Evolutionary conservation across 1,140 invertebrate species (phyloP), one percentile per base, ranked within the genome.

Genomic region (Caenorhabditis tropicalis): DNA sequence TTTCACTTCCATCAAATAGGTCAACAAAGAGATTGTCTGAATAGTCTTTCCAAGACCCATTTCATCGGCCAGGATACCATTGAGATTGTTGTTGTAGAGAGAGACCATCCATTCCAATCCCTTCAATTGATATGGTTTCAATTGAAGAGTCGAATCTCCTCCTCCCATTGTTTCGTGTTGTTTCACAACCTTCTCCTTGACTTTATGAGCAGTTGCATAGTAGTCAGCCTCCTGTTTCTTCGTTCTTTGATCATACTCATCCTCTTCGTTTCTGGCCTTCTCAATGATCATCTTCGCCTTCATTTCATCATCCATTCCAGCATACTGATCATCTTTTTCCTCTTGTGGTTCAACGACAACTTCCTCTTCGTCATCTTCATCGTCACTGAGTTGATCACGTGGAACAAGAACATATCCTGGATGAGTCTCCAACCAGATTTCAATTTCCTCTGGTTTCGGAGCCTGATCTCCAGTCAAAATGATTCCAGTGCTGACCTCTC

Each of bases 1-100:
- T 91, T 99, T 99, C 89, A 94, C 95, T 92, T 99, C 97, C 96
- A 99, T 99, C n/a, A 99, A 93, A 92, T 98, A 97, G 15, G 96
- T 98, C 79, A 98, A 94, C 53, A 99, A 92, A n/a, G 94, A 95
- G 91, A 98, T 97, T 0, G 96, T 98, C 91, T 98, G 96, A 88
- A 97, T 97, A 5, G 95, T 96, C 93, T 97, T 98, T 49, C 96
- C 96, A 24, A 98, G 93, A 91, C 98, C 98, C 98, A 99, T 99
- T 93, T 99, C 98, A 93, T 99, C 98, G 21, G 98, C 98, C 81
- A 99, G 92, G 88, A 99, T 99, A 92, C 97, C 99, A 24, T 74
- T 31, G 9, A 31, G 19, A 19, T 31, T 31, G 29, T 74, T 74
- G n/a, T 31, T 33, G 3, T 31, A 74, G 10, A 31, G 33, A 16